Base-by-base conservation (phyloP, 2,888 invertebrate species). In the Orthonevra nobilis region DNA sequence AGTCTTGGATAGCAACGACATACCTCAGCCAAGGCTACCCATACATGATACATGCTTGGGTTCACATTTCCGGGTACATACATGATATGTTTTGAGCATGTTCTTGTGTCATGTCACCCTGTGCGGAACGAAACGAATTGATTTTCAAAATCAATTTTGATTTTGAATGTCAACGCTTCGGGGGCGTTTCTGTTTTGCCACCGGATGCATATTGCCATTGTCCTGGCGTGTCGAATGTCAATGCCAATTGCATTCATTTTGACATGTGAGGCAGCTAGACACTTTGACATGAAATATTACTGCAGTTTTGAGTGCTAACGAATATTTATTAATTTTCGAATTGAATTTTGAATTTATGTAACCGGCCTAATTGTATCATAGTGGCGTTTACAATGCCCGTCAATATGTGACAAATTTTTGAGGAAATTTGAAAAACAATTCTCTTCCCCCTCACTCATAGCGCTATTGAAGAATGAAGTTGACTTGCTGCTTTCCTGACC, bases 171-270 rank as follows among this genome's bases (percentile, higher is more conserved):
- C 48, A 50, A 28, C 9, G 7, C 36, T 34, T 26, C 38, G 3
- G 15, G 14, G 15, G 23, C 40, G 40, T 1, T 40, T 40, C 19
- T 28, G 9, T 19, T 19, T 4, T 9, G 2, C 4, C 19, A 30
- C 1, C 42, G 19, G 30, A 42, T 23, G 42, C 6, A 28, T 58
- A 42, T 23, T 42, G 63, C 50, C 30, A 20, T 32, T 44, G 10
- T 44, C 40, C 10, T 54, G 64, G 44, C 34, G 34, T 42, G 26
- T 54, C 17, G 23, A 66, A 56, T 56, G 66, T 46, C 66, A 66
- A 46, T 38, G 54, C 3, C 64, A 52, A 64, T 42, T 23, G 42
- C 23, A 10, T 6, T 42, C 32, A 20, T 7, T n/a, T n/a, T n/a
- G n/a, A n/a, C n/a, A n/a, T n/a, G n/a, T n/a, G n/a, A n/a, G n/a